These are phyloP conservation scores for Apodemus speciosus DNA, from an alignment of 2,113 vertebrate genomes.

Conservation along the genomic window DNA sequence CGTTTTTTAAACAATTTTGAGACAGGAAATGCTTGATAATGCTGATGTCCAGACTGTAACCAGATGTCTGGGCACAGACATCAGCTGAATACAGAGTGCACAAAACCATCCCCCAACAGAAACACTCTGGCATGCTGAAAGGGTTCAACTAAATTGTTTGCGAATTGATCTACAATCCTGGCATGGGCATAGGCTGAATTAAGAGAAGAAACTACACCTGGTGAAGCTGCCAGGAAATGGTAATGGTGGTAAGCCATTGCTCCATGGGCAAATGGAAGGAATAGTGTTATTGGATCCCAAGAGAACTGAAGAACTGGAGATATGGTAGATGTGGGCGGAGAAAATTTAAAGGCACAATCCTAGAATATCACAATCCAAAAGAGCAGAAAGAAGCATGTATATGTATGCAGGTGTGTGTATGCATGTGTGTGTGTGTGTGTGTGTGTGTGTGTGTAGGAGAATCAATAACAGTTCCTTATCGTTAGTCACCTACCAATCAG, in stretches of 20 bases:
- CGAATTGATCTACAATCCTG: neutral
- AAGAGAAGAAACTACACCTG: neutral
- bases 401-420: too few relatives aligned
- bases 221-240: neutral
- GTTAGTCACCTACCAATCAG: neutral
- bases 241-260: neutral
- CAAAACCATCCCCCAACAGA: too few relatives aligned
- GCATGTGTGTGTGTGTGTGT: too few relatives aligned
- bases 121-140: neutral
- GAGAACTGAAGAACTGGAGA: neutral
- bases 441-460: too few relatives aligned
- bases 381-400: neutral
- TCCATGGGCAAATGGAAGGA: neutral
- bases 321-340: neutral
- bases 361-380: neutral
- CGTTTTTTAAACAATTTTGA: too few relatives aligned
- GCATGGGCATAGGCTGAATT: too few relatives aligned
- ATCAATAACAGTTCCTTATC: neutral
- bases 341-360: neutral
- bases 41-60: too few relatives aligned
- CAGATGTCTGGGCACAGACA: too few relatives aligned
- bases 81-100: too few relatives aligned
- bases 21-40: too few relatives aligned
- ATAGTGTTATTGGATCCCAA: neutral
- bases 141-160: neutral